These are phyloP conservation scores for Siniperca undulata DNA, from an alignment of 2,797 vertebrate species.

Conservation along the genomic window DNA sequence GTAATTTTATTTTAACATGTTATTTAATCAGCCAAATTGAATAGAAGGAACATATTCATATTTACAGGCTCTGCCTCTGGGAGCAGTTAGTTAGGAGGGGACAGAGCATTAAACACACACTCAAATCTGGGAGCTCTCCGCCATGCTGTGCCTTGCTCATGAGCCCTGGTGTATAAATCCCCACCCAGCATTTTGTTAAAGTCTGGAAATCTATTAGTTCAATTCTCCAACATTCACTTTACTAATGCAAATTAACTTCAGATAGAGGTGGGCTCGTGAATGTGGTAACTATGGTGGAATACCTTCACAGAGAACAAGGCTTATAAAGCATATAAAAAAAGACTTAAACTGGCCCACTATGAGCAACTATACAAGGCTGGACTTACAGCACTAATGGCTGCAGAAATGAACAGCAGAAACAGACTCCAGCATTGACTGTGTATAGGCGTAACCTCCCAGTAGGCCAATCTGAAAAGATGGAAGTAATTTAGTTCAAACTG, in stretches of 20 bases:
- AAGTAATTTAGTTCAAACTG: conserved; percentile 19
- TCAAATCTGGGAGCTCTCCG: conserved; percentile 2
- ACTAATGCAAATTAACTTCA: conserved; percentile 28
- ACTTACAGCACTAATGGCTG: conserved; percentile 62
- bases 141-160: conserved; percentile 42
- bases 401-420: conserved; percentile 62
- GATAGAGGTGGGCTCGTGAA: conserved; percentile 36
- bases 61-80: conserved; percentile 51
- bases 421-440: conserved; percentile 42
- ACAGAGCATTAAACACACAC: conserved; percentile 24
- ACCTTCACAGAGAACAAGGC: conserved; percentile 48
- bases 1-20: conserved; percentile 58
- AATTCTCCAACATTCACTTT: conserved; percentile 24
- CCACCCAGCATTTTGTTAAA: conserved; percentile 17
- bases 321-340: conserved; percentile 55
- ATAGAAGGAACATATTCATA: conserved; percentile 64
- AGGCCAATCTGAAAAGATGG: conserved; percentile 30
- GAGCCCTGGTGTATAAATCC: conserved; percentile 1
- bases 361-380: conserved; percentile 47
- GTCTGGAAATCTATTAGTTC: conserved; percentile 28
- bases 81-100: conserved; percentile 32
- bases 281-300: conserved; percentile 37
- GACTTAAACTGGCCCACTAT: conserved; percentile 58
- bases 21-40: conserved; percentile 63
- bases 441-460: conserved; percentile 51